phyloP scores from a whole-genome alignment of 2,113 vertebrate species.

The Promerops cafer region DNA sequence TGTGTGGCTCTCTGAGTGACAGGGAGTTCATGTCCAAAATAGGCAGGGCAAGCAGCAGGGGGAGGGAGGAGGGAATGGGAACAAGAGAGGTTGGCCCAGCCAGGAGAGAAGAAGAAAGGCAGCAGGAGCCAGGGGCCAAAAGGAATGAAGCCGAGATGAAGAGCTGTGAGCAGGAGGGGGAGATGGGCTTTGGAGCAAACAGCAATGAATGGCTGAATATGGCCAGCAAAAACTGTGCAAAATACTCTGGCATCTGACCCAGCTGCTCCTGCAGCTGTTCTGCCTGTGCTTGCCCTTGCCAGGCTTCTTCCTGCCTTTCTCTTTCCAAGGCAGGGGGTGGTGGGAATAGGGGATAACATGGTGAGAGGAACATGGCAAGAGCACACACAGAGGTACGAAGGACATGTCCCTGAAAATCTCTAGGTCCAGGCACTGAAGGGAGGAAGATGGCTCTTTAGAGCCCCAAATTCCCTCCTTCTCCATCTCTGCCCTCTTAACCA shows the following conservation, averaged over 20 bases:
- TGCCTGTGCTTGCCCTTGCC: not conserved
- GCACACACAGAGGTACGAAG: not conserved
- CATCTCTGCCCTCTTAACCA: not conserved
- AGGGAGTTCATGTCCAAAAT: not conserved
- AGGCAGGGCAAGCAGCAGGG: not conserved
- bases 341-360: not conserved
- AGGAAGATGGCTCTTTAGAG: not conserved
- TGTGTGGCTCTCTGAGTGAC: not conserved
- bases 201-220: not conserved
- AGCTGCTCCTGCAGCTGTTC: not conserved
- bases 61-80: not conserved
- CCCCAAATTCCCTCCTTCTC: not conserved
- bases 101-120: not conserved
- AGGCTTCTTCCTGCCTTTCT: not conserved
- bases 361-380: not conserved
- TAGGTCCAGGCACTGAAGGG: not conserved
- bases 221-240: not conserved
- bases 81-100: not conserved
- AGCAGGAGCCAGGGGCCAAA: accelerated
- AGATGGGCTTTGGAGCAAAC: not conserved
- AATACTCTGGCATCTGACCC: not conserved
- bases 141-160: not conserved
- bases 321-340: not conserved
- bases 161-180: accelerated
- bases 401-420: not conserved